These are phyloP conservation scores for Chaetodon auriga DNA, from an alignment of 2,113 vertebrate species.

Conservation along the genomic window DNA sequence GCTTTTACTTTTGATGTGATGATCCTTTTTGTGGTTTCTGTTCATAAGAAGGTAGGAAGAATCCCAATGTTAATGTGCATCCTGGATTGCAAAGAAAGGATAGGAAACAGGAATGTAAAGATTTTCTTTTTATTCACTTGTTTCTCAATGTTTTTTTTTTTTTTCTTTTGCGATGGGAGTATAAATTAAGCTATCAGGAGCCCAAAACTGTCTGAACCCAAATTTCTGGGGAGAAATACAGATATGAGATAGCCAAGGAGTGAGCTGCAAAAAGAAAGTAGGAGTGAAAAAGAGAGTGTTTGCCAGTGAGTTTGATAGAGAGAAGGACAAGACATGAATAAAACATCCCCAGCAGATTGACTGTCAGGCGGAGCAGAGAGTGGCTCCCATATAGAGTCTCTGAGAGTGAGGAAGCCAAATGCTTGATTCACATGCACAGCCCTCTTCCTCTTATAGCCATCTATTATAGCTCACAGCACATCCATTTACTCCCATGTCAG, in stretches of 20 bases:
- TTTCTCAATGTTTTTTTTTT: neutral
- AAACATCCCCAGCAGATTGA: slow-evolving; percentile 67
- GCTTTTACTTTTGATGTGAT: neutral
- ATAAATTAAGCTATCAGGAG: neutral
- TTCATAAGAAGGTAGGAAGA: neutral
- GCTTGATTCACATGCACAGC: slow-evolving; percentile 45
- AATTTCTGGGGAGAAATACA: neutral
- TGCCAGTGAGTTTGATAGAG: slow-evolving; percentile 43
- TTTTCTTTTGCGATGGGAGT: neutral
- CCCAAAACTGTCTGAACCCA: neutral
- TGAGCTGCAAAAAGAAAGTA: slow-evolving; percentile 9
- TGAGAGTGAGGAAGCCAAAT: slow-evolving; percentile 27
- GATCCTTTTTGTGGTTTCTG: neutral
- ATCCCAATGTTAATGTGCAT: neutral
- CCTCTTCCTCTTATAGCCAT: slow-evolving; percentile 36
- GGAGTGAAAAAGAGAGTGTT: slow-evolving; percentile 22
- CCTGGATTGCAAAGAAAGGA: neutral
- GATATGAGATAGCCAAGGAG: slow-evolving; percentile 4
- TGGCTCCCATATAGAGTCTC: slow-evolving; percentile 37
- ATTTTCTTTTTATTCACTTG: too few relatives aligned
- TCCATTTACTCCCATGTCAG: slow-evolving; percentile 60
- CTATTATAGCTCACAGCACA: slow-evolving; percentile 57
- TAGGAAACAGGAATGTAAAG: neutral
- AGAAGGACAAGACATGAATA: slow-evolving; percentile 67
- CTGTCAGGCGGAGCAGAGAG: slow-evolving; percentile 45